phyloP scores from a whole-genome alignment of 1,140 invertebrate genomes.

The Phortica variegata region DNA sequence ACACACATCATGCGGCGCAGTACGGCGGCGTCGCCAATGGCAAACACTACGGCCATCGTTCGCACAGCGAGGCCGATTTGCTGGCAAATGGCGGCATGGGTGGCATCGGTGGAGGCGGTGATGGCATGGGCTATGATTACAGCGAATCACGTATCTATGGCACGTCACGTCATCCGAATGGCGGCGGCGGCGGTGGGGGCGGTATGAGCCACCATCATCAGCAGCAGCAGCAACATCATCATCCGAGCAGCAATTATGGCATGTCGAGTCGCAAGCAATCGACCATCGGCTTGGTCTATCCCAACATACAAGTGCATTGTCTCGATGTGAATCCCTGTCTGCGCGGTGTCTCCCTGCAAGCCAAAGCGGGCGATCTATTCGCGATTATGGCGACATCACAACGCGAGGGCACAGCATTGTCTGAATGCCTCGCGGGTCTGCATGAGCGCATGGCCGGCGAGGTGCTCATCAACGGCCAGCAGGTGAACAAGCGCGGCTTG shows the following conservation, averaged over 20 bases:
- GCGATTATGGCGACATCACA: constrained; percentile 85
- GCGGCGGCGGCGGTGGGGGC: constrained; percentile 30
- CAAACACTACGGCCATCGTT: constrained; percentile 53
- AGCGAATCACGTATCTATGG: constrained; percentile 42
- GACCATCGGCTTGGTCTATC: constrained; percentile 59
- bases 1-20: constrained; percentile 33
- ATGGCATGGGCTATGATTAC: constrained; percentile 36
- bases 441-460: constrained; percentile 72
- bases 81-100: constrained; percentile 32
- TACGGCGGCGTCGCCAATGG: constrained; percentile 31
- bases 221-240: neutral
- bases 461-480: constrained; percentile 83
- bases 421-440: constrained; percentile 78
- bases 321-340: constrained; percentile 61
- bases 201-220: constrained; percentile 1
- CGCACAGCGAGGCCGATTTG: constrained; percentile 55
- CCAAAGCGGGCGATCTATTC: constrained; percentile 84
- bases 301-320: constrained; percentile 68
- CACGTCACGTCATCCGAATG: constrained; percentile 38
- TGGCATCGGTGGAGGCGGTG: constrained; percentile 17
- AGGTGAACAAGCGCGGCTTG: constrained; percentile 69
- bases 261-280: constrained; percentile 48
- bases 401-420: constrained; percentile 74
- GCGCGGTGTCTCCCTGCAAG: constrained; percentile 77
- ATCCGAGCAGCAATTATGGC: constrained; percentile 14